Evolutionary conservation across 2,888 invertebrate species (phyloP).

Genomic region (Strigamia maritima): DNA sequence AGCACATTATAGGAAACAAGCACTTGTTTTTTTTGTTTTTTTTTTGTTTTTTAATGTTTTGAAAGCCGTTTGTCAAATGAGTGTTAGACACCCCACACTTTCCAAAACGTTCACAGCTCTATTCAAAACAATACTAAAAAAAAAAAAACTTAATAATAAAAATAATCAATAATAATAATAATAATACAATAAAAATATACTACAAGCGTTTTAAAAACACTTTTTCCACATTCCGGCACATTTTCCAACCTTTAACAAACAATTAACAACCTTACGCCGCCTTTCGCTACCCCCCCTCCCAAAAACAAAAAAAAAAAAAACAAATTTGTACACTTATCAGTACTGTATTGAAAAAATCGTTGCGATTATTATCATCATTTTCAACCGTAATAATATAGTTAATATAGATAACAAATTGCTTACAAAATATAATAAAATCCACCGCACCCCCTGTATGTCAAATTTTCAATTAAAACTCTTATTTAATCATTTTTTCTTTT

Average conservation of each 20-base stretch:
- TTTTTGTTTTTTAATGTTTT: neutral
- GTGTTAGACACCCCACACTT: neutral
- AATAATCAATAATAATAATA: neutral
- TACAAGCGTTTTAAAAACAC: conserved; percentile 6
- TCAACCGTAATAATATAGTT: conserved; percentile 22
- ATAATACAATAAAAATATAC: neutral
- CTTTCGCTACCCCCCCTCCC: neutral
- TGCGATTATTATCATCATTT: conserved; percentile 14
- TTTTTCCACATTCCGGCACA: neutral
- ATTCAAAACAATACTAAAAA: neutral
- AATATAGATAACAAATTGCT: conserved; percentile 24
- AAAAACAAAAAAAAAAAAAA: neutral
- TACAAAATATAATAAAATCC: conserved; percentile 16
- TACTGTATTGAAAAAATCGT: neutral
- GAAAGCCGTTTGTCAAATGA: neutral
- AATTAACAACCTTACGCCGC: neutral
- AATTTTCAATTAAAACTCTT: neutral
- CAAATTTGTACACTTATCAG: neutral
- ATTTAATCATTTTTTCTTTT: neutral
- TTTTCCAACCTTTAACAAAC: neutral
- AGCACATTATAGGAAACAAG: conserved; percentile 1
- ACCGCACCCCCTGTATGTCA: neutral
- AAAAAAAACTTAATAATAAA: neutral
- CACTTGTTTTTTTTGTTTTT: neutral
- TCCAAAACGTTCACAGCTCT: neutral